Conservation (phyloP, 2,888 invertebrate species). For the Tinea semifulvella region DNA sequence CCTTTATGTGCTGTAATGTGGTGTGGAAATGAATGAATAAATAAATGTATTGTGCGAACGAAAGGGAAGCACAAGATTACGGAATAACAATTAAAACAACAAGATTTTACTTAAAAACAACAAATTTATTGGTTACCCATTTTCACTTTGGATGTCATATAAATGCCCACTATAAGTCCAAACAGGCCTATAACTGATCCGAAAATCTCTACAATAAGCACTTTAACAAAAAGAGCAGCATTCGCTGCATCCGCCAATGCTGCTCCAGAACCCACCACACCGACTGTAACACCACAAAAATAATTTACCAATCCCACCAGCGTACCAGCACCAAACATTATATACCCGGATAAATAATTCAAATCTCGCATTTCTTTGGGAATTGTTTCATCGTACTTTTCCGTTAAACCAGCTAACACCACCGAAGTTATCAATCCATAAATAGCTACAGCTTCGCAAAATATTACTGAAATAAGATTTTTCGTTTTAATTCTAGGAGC, state of each 20-base stretch:
- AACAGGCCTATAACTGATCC: constrained; percentile 95
- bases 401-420: constrained; percentile 80
- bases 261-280: constrained; percentile 95
- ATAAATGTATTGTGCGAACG: too few species aligned
- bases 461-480: constrained; percentile 94
- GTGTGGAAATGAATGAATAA: too few species aligned
- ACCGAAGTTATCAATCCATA: constrained; percentile 96
- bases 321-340: constrained; percentile 91
- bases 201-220: constrained; percentile 94
- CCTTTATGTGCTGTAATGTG: too few species aligned
- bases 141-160: constrained; percentile 75
- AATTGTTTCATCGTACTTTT: constrained; percentile 39
- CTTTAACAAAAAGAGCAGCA: constrained; percentile 88
- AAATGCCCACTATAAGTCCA: constrained; percentile 92
- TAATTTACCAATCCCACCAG: constrained; percentile 90
- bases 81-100: too few species aligned
- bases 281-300: constrained; percentile 86
- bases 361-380: constrained; percentile 37
- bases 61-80: too few species aligned
- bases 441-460: constrained; percentile 96
- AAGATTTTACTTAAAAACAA: neutral
- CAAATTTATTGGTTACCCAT: constrained; percentile 49
- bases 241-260: constrained; percentile 96
- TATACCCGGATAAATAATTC: constrained; percentile 80
- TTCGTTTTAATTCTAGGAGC: constrained; percentile 94